These are phyloP conservation scores for Neoarius graeffei DNA, from an alignment of 2,113 vertebrate genomes.

Conservation along the genomic window DNA sequence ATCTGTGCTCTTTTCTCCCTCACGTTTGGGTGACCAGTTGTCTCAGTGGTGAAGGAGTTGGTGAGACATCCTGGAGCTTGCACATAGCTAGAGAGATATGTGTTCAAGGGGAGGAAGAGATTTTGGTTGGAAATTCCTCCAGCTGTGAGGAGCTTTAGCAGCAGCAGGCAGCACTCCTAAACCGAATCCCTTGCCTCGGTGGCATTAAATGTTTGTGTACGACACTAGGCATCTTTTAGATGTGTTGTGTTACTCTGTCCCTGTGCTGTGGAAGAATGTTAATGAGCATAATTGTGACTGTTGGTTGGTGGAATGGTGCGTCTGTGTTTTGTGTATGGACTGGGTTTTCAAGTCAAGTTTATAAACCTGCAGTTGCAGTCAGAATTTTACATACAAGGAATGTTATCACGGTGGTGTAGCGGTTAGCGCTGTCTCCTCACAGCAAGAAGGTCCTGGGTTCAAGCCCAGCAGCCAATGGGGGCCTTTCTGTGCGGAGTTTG, in stretches of 20 bases:
- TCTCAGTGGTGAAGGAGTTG: constrained; percentile 2
- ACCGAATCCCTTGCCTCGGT: constrained; percentile 28
- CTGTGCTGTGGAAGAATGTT: not conserved
- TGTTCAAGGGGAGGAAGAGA: constrained; percentile 16
- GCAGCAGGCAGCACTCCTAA: constrained; percentile 10
- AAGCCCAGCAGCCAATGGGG: no score
- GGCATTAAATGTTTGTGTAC: constrained; percentile 26
- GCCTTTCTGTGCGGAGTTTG: no score
- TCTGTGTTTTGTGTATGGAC: not conserved
- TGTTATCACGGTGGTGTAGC: no score
- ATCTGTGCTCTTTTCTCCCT: not conserved
- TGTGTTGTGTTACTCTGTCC: constrained; percentile 19
- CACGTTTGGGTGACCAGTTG: not conserved
- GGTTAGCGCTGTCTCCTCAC: no score
- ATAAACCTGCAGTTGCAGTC: not conserved
- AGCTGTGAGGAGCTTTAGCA: constrained; percentile 32
- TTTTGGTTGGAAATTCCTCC: constrained; percentile 43
- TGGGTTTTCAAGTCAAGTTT: not conserved
- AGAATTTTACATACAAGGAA: no score
- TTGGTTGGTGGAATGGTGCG: not conserved
- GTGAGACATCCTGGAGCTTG: not conserved
- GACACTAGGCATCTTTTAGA: not conserved
- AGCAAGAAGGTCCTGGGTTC: no score
- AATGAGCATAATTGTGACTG: not conserved
- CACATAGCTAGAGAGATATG: constrained; percentile 13